Evolutionary conservation across 2,888 invertebrate species (phyloP), one percentile per base, ranked within the genome.

Genomic region (Hemithea aestivaria): DNA sequence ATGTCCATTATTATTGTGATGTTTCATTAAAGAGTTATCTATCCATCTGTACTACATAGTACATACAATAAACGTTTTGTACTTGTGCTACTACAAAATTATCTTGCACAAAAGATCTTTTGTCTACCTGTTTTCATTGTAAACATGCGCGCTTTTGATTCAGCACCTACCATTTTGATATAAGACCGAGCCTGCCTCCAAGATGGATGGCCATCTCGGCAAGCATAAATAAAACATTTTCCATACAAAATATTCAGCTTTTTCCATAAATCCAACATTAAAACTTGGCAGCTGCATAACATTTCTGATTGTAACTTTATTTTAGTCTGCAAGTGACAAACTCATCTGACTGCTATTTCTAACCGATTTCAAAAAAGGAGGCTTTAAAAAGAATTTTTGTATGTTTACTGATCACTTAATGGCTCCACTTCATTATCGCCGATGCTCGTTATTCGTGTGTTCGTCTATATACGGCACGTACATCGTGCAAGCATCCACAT

Each of bases 321-420:
- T 38, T 43, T 42, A 46, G 42, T 34, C 34, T 26, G 28, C 45
- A 53, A 56, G 59, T 65, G 63, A 65, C 63, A 56, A 59, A 60
- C 62, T 59, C 61, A 67, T 64, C 66, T 53, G 63, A 56, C 62
- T 61, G 55, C 57, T 68, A 57, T 65, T 66, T 59, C 67, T 62
- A 38, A 38, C 7, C 23, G 10, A 2, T 11, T 9, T 11, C 23
- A 10, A n/a, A 6, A 10, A 7, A 12, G 21, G 4, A 8, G 16
- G 26, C 25, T 26, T 21, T 26, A 22, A 25, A 1, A 11, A 7
- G 7, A 6, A 10, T 16, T n/a, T 31, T 7, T 26, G n/a, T n/a
- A n/a, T n/a, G n/a, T 26, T 11, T 10, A 6, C 6, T 8, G 9
- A 6, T n/a, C n/a, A n/a, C 24, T 33, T 24, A 26, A 24, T 28